Percentiles rank a stretch among this genome's conserved stretches.
Evolutionary conservation across 2,797 vertebrate species (phyloP).

Genomic region (Oreochromis mossambicus): DNA sequence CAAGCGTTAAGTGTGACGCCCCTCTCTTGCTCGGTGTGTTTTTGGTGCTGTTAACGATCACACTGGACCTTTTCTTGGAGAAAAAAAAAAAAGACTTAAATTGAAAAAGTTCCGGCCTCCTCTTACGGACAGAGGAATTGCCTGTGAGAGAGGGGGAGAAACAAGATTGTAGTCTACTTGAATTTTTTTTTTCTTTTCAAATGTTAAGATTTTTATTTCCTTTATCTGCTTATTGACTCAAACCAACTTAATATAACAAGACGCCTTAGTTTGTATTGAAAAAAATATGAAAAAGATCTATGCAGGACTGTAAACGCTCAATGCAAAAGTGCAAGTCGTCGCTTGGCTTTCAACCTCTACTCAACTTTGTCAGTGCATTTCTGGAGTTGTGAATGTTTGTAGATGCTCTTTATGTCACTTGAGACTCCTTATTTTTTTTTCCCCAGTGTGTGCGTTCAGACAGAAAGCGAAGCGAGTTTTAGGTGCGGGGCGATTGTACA

Average conservation of each 20-base stretch:
- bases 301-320: conserved; percentile 80
- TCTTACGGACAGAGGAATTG: conserved; percentile 28
- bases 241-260: conserved; percentile 72
- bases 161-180: conserved; percentile 79
- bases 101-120: conserved; percentile 41
- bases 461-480: background rate
- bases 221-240: conserved; percentile 64
- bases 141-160: conserved; percentile 46
- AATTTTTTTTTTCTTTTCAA: conserved; percentile 35
- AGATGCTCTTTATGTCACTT: conserved; percentile 27
- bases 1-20: conserved; percentile 43
- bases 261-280: conserved; percentile 77
- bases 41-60: conserved; percentile 75
- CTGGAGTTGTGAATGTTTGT: conserved; percentile 49
- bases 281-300: conserved; percentile 73
- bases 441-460: conserved; percentile 5
- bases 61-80: conserved; percentile 78
- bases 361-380: conserved; percentile 53
- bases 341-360: conserved; percentile 70
- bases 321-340: conserved; percentile 74
- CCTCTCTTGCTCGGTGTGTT: conserved; percentile 64
- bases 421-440: conserved; percentile 6
- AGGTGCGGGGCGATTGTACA: background rate
- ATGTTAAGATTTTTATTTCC: conserved; percentile 25
- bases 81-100: conserved; percentile 67